Evolutionary conservation across 2,113 vertebrate genomes (phyloP), one percentile per base, ranked within the genome.

Genomic region (Dipodomys ordii): DNA sequence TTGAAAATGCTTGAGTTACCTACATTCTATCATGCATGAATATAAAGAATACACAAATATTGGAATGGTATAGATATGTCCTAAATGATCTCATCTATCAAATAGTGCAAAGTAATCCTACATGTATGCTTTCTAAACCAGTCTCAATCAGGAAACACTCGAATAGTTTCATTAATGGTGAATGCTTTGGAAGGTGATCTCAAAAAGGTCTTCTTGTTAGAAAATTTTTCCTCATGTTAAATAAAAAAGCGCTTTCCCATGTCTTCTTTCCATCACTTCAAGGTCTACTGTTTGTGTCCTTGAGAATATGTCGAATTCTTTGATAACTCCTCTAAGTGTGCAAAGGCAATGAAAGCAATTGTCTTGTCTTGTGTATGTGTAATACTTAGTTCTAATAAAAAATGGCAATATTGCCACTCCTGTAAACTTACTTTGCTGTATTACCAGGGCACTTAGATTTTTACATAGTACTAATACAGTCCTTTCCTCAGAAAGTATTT

Each of bases 401-500:
- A 39, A 39, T 7, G 87, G 16, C 13, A 87, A 46, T 44, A 25
- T 7, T 90, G 15, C 15, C 12, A 72, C 19, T 6, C 6, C 4
- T 83, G 9, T 68, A 15, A 39, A 80, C 7, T 60, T 92, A 65
- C 10, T 81, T 1, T 28, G 22, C 20, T 83, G 13, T 72, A 46
- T 92, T 71, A 64, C 15, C 5, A 32, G 46, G 13, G 3, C 39
- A 7, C 85, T 92, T 91, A 83, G 88, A 83, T 89, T 39, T 83
- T 65, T 53, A n/a, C 27, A 90, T 18, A 88, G 49, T 28, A n/a
- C 7, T 73, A 1, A 84, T 57, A 85, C 4, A 57, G 57, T 82
- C 28, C 53, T 92, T 86, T 49, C 49, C 82, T 92, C 39, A n/a
- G n/a, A 68, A 88, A 93, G 7, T 73, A 82, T 62, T 67, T 60